Evolutionary conservation across 2,797 vertebrate species (phyloP).

Genomic region (Enteromius mattozi): DNA sequence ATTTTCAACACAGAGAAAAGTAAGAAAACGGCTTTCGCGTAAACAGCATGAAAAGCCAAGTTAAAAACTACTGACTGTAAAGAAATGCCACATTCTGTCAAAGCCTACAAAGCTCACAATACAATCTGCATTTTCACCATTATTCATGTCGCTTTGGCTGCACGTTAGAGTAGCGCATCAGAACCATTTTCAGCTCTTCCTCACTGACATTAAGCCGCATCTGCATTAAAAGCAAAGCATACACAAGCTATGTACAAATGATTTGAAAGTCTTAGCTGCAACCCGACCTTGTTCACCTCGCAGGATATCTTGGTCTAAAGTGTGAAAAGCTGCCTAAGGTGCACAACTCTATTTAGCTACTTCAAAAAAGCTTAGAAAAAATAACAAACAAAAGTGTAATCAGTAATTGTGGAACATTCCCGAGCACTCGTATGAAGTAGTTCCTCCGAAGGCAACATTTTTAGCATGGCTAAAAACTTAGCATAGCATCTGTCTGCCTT

Average conservation of each 20-base stretch:
- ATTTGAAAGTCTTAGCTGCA: conserved; percentile 59
- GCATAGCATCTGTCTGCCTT: conserved; percentile 73
- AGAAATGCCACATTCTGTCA: conserved; percentile 63
- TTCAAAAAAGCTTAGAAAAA: conserved; percentile 61
- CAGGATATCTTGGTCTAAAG: conserved; percentile 54
- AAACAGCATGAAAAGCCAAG: conserved; percentile 66
- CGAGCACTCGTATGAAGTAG: conserved; percentile 72
- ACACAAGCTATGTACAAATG: conserved; percentile 63
- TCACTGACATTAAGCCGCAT: conserved; percentile 37
- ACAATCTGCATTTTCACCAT: conserved; percentile 62
- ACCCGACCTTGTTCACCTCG: conserved; percentile 51
- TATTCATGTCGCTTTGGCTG: conserved; percentile 66
- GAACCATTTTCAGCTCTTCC: conserved; percentile 55
- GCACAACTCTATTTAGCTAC: conserved; percentile 55
- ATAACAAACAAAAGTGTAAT: conserved; percentile 51
- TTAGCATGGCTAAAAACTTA: conserved; percentile 71
- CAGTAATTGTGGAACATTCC: conserved; percentile 66
- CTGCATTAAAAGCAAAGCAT: conserved; percentile 70
- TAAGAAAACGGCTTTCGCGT: conserved; percentile 48
- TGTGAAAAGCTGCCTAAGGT: conserved; percentile 59
- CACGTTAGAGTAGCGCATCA: conserved; percentile 58
- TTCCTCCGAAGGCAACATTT: conserved; percentile 78
- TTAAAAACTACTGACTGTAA: conserved; percentile 63
- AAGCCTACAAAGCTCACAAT: conserved; percentile 66
- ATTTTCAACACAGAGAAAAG: conserved; percentile 55